Evolutionary conservation across 2,888 invertebrate genomes (phyloP), one percentile per base, ranked within the genome.

Genomic region (Eudemis profundana): DNA sequence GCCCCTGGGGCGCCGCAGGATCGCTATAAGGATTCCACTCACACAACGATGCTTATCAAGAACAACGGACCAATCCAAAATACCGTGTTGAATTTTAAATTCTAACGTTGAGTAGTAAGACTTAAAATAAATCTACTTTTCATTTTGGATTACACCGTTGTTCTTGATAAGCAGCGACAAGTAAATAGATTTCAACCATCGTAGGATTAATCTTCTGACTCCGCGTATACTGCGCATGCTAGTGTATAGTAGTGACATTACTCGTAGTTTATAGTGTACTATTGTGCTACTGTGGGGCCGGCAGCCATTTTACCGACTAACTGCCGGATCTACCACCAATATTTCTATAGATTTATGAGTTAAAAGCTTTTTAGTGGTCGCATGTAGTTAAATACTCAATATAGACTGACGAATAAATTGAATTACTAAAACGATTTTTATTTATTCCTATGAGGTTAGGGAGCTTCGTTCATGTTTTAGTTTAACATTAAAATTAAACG

Each of bases 231-330:
- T 71, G 66, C 69, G 67, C 70, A 56, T 27, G 44, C 29, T 56
- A 56, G 17, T 56, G 56, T 44, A 56, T 71, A 70, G 74, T 67
- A 69, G 69, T 56, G 69, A 77, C 71, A 67, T 73, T 72, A 75
- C 56, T 29, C 59, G 60, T 79, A 78, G 76, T 77, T 76, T 74
- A 77, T 78, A 78, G 73, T 71, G 72, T 68, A 69, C 76, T 73
- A 80, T 82, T 81, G 75, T 81, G 82, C 83, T 83, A 83, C 83
- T 72, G 83, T 79, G 70, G 77, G 74, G 68, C 67, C 71, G 60
- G 53, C 36, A 19, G 38, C 56, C 42, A 44, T 57, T 57, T 65
- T 53, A 57, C 33, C 33, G 8, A 40, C 42, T n/a, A 29, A 62
- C 53, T 46, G 50, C 53, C 33, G 51, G 29, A 50, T 46, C 40